Evolutionary conservation across 2,113 vertebrate species (phyloP).

Genomic region (Mungos mungo): DNA sequence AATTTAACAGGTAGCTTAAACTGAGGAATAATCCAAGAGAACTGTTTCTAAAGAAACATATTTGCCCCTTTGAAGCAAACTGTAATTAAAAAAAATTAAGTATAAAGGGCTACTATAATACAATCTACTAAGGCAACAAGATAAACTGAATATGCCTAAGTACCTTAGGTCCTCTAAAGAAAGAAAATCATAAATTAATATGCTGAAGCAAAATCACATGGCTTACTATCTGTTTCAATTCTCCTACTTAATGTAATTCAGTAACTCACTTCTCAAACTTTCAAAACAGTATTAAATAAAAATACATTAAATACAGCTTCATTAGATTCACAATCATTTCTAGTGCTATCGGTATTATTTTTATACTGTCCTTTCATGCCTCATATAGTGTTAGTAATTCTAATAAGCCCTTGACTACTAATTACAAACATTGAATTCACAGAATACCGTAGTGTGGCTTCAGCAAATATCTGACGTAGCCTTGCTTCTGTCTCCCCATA

Average conservation of each 20-base stretch:
- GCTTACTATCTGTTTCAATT: background rate
- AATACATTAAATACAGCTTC: background rate
- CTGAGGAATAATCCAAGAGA: background rate
- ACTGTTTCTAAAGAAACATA: conserved; percentile 13
- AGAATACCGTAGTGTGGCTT: conserved; percentile 91
- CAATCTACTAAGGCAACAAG: background rate
- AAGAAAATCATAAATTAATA: background rate
- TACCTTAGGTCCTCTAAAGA: background rate
- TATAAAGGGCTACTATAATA: background rate
- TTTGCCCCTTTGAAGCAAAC: background rate
- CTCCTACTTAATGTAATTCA: background rate
- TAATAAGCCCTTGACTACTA: background rate
- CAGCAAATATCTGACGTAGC: conserved; percentile 94
- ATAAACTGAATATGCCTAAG: background rate
- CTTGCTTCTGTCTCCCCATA: conserved; percentile 96
- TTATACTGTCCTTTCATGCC: background rate
- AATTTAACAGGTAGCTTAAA: background rate
- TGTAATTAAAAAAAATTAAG: background rate
- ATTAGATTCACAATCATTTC: background rate
- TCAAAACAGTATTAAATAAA: background rate
- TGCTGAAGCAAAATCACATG: background rate
- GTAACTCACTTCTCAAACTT: background rate
- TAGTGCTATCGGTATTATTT: background rate
- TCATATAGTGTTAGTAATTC: background rate
- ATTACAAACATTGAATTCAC: conserved; percentile 47